These are phyloP conservation scores for Carduelis carduelis DNA, from an alignment of 2,797 vertebrate species.

Conservation along the genomic window DNA sequence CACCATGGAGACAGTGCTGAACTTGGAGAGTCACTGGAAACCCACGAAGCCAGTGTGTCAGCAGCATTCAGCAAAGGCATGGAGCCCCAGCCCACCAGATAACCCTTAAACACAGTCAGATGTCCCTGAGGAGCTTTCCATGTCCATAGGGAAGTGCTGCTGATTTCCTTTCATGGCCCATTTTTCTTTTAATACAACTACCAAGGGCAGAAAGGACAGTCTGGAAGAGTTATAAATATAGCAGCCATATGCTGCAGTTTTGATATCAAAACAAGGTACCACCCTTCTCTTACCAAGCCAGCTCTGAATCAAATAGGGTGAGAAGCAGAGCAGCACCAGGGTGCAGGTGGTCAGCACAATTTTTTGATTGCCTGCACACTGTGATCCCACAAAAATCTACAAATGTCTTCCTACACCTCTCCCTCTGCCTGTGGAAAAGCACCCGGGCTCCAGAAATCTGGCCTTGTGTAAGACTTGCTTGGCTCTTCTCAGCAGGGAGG, in stretches of 20 bases:
- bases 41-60: slow-evolving; percentile 70
- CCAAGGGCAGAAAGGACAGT: slow-evolving; percentile 75
- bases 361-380: not conserved
- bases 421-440: not conserved
- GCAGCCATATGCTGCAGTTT: slow-evolving; percentile 53
- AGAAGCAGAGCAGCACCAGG: not conserved
- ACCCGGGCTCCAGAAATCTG: not conserved
- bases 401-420: not conserved
- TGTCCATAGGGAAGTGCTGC: not conserved
- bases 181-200: not conserved
- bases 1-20: slow-evolving; percentile 78
- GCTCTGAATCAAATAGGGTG: not conserved
- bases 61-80: slow-evolving; percentile 71
- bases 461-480: not conserved
- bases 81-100: slow-evolving; percentile 74
- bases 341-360: not conserved
- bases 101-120: not conserved
- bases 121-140: not conserved
- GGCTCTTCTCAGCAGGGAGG: not conserved
- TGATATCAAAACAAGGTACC: not conserved
- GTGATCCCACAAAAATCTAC: not conserved
- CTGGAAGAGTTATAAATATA: slow-evolving; percentile 74
- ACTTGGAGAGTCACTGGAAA: slow-evolving; percentile 68
- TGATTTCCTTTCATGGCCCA: not conserved
- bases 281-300: not conserved